Conservation (phyloP, 2,113 vertebrate genomes). For the Oncorhynchus nerka region DNA sequence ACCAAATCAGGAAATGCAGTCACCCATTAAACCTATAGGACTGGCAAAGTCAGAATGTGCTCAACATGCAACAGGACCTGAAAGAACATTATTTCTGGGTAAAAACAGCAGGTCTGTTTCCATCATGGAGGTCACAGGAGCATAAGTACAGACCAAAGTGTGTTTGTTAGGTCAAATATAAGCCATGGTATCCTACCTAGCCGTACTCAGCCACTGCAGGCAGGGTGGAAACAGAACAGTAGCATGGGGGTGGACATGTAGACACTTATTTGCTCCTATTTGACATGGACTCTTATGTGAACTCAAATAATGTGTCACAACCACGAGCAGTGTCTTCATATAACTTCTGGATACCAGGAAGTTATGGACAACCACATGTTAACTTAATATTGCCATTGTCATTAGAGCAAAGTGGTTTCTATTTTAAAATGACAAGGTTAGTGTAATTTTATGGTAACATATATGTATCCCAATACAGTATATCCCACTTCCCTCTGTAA, state of each 20-base stretch:
- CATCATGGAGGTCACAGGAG: background rate
- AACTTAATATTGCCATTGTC: slow-evolving; percentile 5
- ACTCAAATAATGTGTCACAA: slow-evolving; percentile 33
- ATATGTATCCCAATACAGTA: too few relatives aligned
- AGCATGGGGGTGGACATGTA: background rate
- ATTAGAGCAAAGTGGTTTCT: slow-evolving; percentile 18
- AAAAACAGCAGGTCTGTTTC: background rate
- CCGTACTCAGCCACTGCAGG: background rate
- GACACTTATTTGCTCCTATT: slow-evolving; percentile 14
- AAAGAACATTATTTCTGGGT: background rate
- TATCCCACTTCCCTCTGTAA: too few relatives aligned
- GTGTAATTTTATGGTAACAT: too few relatives aligned
- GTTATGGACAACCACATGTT: too few relatives aligned
- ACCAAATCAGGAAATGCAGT: too few relatives aligned
- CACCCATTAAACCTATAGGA: background rate
- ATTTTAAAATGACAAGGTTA: too few relatives aligned
- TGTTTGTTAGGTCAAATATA: background rate
- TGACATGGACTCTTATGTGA: slow-evolving; percentile 27
- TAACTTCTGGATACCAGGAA: too few relatives aligned
- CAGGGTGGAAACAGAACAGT: slow-evolving; percentile 9
- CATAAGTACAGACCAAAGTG: background rate
- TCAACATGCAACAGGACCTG: background rate
- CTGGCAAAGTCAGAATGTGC: background rate
- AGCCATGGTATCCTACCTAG: background rate
- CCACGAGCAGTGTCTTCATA: slow-evolving; percentile 28